Evolutionary conservation across 1,140 invertebrate species (phyloP).

Genomic region (Trachymyrmex septentrionalis): DNA sequence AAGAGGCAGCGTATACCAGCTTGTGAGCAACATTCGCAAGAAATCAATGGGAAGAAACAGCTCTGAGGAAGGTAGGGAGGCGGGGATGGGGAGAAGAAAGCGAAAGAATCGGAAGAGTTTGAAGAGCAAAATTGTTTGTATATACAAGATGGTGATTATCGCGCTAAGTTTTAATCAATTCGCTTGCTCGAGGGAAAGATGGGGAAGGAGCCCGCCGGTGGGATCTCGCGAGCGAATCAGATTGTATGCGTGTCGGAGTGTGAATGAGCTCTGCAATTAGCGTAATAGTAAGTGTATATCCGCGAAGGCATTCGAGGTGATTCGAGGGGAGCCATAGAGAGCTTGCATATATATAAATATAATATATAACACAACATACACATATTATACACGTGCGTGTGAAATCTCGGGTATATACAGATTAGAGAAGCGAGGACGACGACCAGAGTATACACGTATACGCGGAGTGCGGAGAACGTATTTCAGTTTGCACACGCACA

Average conservation of each 20-base stretch:
- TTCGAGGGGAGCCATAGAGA: conserved; percentile 74
- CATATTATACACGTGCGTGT: conserved; percentile 68
- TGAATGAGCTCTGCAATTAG: conserved; percentile 66
- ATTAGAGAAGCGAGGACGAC: conserved; percentile 65
- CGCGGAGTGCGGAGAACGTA: conserved; percentile 39
- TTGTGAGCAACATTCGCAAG: background rate
- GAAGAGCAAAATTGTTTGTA: conserved; percentile 62
- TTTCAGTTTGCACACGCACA: conserved; percentile 38
- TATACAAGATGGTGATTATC: conserved; percentile 67
- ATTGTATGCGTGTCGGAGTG: conserved; percentile 42
- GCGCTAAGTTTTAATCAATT: conserved; percentile 72
- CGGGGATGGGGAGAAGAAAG: background rate
- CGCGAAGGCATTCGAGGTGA: conserved; percentile 72
- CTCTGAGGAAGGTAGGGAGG: background rate
- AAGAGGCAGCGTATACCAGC: conserved; percentile 3
- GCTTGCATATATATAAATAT: conserved; percentile 75
- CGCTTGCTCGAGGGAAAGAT: conserved; percentile 47
- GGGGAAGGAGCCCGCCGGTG: background rate
- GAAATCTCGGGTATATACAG: conserved; percentile 79
- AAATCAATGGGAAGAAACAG: background rate
- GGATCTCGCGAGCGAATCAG: conserved; percentile 46
- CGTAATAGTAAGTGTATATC: conserved; percentile 71
- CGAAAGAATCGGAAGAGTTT: conserved; percentile 15
- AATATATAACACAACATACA: conserved; percentile 63
- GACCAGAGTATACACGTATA: conserved; percentile 54